Conservation (phyloP, 2,113 vertebrate genomes). For the Salvelinus alpinus region DNA sequence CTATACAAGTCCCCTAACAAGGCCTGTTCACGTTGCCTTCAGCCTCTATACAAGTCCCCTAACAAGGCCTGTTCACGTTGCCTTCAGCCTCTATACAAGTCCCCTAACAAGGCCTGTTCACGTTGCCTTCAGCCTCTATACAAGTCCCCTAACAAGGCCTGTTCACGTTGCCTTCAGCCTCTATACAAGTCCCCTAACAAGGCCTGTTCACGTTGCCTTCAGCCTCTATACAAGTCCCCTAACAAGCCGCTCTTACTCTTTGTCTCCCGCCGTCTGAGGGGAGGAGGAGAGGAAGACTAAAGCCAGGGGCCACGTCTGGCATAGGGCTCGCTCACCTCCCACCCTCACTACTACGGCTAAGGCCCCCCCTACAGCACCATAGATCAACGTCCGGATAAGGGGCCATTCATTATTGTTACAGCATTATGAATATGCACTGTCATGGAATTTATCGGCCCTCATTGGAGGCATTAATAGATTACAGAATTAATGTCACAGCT, state of each 20-base stretch:
- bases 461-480: conserved; percentile 2
- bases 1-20: conserved; percentile 24
- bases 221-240: conserved; percentile 39
- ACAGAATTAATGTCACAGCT: conserved; percentile 5
- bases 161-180: too few species aligned
- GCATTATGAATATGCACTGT: neutral
- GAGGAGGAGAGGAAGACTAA: conserved; percentile 68
- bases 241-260: conserved; percentile 31
- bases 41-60: conserved; percentile 39
- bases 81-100: too few species aligned
- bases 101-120: conserved; percentile 48
- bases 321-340: neutral
- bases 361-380: neutral
- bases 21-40: conserved; percentile 39
- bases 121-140: conserved; percentile 28
- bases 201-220: conserved; percentile 39
- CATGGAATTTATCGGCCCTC: neutral
- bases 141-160: conserved; percentile 47
- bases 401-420: neutral
- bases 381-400: neutral
- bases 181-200: conserved; percentile 24
- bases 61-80: conserved; percentile 17
- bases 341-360: neutral
- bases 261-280: conserved; percentile 80
- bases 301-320: neutral